A percentile compares a stretch with the other conserved stretches of the same genome.
These are phyloP conservation scores for Brachionus rubens DNA, from an alignment of 1,140 invertebrate genomes.

Conservation along the genomic window DNA sequence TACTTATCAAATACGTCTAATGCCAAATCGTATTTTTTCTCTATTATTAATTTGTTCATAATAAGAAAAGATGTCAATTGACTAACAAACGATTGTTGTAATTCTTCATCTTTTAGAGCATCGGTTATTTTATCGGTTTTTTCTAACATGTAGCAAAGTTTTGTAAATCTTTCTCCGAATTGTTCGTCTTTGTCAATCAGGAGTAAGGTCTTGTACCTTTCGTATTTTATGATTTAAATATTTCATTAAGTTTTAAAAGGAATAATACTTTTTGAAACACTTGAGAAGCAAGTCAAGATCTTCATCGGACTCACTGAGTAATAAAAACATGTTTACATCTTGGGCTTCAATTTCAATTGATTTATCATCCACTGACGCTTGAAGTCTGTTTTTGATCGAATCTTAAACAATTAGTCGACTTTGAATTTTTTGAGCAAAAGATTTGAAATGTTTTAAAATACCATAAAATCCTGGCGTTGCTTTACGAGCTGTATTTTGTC, in stretches of 20 bases:
- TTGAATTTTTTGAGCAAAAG: not conserved
- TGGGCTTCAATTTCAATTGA: not conserved
- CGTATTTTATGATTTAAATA: not conserved
- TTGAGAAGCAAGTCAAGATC: not conserved
- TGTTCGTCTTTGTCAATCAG: slow-evolving; percentile 22
- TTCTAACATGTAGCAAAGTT: slow-evolving; percentile 1
- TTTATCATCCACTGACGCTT: not conserved
- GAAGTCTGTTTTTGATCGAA: not conserved
- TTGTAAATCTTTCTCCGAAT: slow-evolving; percentile 1
- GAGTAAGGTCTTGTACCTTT: not conserved
- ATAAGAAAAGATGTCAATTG: slow-evolving; percentile 34
- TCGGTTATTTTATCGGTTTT: slow-evolving; percentile 18
- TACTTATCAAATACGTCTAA: slow-evolving; percentile 16
- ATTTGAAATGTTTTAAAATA: not conserved
- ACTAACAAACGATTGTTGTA: not conserved
- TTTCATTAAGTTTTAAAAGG: not conserved
- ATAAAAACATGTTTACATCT: slow-evolving; percentile 15
- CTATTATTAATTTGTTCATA: slow-evolving; percentile 20
- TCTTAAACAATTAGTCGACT: not conserved
- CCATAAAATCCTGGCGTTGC: not conserved
- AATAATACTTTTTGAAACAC: slow-evolving; percentile 3
- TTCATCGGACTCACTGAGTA: not conserved
- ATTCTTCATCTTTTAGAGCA: not conserved
- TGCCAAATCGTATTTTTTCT: slow-evolving; percentile 11
- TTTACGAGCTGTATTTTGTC: not conserved